Base-by-base conservation (phyloP, 2,113 vertebrate genomes). In the Colinus virginianus region DNA sequence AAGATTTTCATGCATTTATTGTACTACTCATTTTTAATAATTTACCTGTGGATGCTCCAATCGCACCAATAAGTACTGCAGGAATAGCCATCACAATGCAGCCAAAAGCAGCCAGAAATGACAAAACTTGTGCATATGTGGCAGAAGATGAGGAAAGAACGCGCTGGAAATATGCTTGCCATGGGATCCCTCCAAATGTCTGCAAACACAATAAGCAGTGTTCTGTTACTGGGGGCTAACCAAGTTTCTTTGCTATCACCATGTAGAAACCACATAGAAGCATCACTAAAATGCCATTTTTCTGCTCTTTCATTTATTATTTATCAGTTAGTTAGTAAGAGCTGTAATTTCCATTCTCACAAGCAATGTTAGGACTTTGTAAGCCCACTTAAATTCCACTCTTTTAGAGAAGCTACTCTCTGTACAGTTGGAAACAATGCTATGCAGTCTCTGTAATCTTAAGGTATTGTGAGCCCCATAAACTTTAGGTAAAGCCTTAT, bases 111-210 rank as follows among this genome's bases (percentile, higher is more conserved):
- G 99, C 99, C 59, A 99, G 96, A 95, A 99, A 98, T 78, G 99
- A 99, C n/a, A 99, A 97, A 69, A 99, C 98, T 96, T 99, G 99
- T 79, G 99, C 99, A 17, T 99, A 99, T 56, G 98, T 99, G 96
- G 99, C 99, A 93, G 99, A 99, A 91, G 99, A 99, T 56, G 99
- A 99, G 84, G 99, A 99, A 74, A 99, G 98, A 92, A 99, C 99
- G 94, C 99, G 96, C 96, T 99, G 99, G 97, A 99, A 99, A 98
- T 99, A 99, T 0, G 99, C 99, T 97, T 99, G 99, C 99, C 99
- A 99, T 22, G 99, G 99, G 87, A 99, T 99, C 93, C 99, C 99
- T 95, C 99, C 99, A 95, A 99, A 97, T 45, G 98, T 99, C 99
- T 99, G 95, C 48, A 95, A 87, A 81, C 32, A 91, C 61, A 97